phyloP scores from a whole-genome alignment of 64 coral and sea anemone species.

The Stylophora pistillata region DNA sequence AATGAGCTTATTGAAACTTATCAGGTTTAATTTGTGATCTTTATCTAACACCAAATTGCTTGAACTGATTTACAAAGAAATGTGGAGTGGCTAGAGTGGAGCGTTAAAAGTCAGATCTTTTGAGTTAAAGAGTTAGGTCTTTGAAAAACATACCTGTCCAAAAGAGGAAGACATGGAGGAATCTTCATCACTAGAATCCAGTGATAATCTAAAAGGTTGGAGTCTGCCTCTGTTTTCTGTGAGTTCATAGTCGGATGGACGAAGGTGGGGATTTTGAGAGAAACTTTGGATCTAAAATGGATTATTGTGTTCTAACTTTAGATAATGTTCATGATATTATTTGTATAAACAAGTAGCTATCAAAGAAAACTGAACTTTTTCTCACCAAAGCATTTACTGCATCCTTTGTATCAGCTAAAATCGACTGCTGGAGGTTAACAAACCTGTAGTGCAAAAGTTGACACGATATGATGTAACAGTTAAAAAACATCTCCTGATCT shows the following conservation, averaged over 20 bases:
- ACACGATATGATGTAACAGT: background rate
- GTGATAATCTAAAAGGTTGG: conserved; percentile 62
- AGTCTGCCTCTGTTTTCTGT: conserved; percentile 73
- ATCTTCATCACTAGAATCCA: conserved; percentile 93
- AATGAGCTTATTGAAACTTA: too few species aligned
- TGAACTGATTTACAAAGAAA: too few species aligned
- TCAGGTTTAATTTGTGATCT: too few species aligned
- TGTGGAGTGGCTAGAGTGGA: too few species aligned
- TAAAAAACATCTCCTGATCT: too few species aligned
- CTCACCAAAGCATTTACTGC: conserved; percentile 86
- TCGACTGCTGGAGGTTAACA: conserved; percentile 78
- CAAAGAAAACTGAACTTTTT: background rate
- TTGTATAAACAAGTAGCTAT: background rate
- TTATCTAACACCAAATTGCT: too few species aligned
- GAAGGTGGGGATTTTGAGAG: conserved; percentile 55
- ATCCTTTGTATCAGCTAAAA: conserved; percentile 84
- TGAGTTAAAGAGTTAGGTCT: background rate
- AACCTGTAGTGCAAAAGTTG: conserved; percentile 31
- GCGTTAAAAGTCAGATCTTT: background rate
- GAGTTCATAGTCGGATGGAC: conserved; percentile 85
- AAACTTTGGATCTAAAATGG: conserved; percentile 71
- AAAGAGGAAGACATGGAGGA: conserved; percentile 86
- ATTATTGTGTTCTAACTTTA: background rate
- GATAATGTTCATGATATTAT: too few species aligned
- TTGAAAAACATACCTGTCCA: conserved; percentile 62